phyloP scores from a whole-genome alignment of 1,140 invertebrate species.

The Ceratosolen solmsi region DNA sequence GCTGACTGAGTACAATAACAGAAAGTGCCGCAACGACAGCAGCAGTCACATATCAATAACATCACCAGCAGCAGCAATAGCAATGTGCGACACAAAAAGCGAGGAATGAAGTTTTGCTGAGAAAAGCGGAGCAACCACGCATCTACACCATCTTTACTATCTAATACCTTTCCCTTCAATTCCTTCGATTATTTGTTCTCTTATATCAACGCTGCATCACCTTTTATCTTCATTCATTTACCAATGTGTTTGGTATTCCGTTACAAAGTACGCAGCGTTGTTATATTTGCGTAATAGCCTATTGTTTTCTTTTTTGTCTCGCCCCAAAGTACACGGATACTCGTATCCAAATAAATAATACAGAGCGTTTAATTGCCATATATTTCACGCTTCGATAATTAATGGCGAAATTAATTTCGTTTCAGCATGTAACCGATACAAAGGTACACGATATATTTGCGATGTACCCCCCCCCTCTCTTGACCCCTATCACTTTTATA shows the following conservation, averaged over 20 bases:
- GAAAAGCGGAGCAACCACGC: not conserved
- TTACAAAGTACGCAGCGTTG: not conserved
- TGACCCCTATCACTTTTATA: not conserved
- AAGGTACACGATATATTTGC: not conserved
- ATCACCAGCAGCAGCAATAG: not conserved
- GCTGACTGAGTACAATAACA: conserved; percentile 73
- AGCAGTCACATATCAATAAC: not conserved
- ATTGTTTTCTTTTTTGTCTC: not conserved
- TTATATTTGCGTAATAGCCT: not conserved
- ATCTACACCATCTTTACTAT: too few relatives aligned
- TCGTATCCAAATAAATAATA: too few relatives aligned
- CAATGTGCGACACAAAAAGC: not conserved
- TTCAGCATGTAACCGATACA: not conserved
- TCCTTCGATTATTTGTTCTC: too few relatives aligned
- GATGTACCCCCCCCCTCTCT: not conserved
- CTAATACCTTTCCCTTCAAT: not conserved
- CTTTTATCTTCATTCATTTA: not conserved
- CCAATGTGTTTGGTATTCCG: not conserved
- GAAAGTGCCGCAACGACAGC: not conserved
- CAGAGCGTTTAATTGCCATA: too few relatives aligned
- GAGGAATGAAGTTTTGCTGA: not conserved
- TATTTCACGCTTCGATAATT: not conserved
- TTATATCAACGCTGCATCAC: not conserved
- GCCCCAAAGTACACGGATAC: too few relatives aligned
- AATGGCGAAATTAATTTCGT: too few relatives aligned